These are phyloP conservation scores for Mustelus asterias DNA, from an alignment of 2,113 vertebrate species.

Conservation along the genomic window DNA sequence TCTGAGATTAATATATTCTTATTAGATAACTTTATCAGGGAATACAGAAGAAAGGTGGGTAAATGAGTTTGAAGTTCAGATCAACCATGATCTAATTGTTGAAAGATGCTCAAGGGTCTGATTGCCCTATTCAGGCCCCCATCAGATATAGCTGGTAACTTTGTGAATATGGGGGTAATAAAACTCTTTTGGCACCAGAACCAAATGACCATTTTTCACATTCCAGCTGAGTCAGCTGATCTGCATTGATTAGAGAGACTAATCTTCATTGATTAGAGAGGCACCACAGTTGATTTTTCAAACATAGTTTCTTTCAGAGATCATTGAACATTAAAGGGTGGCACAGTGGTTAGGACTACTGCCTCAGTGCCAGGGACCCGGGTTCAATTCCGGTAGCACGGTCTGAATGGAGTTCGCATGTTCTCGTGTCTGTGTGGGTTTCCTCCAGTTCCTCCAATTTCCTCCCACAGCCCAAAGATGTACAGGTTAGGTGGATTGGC, in stretches of 20 bases:
- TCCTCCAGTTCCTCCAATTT: no score
- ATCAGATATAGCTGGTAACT: background rate
- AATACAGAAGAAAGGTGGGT: no score
- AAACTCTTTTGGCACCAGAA: background rate
- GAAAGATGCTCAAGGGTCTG: background rate
- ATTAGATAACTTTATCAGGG: no score
- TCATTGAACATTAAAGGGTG: background rate
- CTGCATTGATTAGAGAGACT: background rate
- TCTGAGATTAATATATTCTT: no score
- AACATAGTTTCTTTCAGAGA: background rate
- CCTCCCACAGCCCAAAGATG: no score
- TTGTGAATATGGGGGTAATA: background rate
- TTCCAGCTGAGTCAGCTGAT: background rate
- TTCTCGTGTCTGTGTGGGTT: no score
- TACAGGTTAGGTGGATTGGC: no score
- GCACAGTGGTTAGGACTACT: no score
- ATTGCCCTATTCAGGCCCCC: background rate
- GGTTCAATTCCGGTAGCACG: no score
- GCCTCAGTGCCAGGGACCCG: no score
- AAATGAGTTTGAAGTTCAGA: no score
- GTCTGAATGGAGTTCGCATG: no score
- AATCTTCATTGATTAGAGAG: background rate
- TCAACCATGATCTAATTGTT: background rate
- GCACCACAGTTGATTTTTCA: background rate
- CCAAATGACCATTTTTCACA: background rate